phyloP scores from a whole-genome alignment of 92 coral and sea anemone genomes.

The Muricea muricata region DNA sequence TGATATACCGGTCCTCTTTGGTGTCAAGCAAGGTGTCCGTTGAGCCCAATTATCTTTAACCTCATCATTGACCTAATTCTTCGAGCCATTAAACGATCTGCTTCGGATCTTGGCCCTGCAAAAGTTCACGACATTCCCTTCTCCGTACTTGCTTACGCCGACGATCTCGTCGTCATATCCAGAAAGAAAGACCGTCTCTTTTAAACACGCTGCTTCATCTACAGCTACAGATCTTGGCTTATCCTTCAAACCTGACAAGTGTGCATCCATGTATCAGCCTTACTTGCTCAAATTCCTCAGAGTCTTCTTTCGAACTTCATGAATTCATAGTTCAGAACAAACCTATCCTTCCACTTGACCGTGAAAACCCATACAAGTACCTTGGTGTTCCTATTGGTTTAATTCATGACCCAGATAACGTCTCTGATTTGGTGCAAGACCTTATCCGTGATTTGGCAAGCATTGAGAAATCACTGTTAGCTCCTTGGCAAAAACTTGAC shows the following conservation, averaged over 20 bases:
- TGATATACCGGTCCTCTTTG: neutral
- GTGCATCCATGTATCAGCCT: conserved; percentile 37
- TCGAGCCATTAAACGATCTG: conserved; percentile 40
- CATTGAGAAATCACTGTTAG: conserved; percentile 31
- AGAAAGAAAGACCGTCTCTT: conserved; percentile 20
- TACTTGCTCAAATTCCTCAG: neutral
- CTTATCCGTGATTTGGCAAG: conserved; percentile 10
- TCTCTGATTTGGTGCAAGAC: neutral
- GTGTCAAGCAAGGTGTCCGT: conserved; percentile 25
- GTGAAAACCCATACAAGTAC: conserved; percentile 32
- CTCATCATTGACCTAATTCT: neutral
- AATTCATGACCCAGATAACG: conserved; percentile 1
- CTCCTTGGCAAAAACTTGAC: conserved; percentile 50
- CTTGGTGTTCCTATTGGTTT: conserved; percentile 48
- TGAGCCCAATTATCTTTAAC: conserved; percentile 17
- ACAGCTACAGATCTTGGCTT: conserved; percentile 38
- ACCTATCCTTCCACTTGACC: conserved; percentile 32
- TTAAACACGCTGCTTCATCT: conserved; percentile 28
- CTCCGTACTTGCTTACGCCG: conserved; percentile 47
- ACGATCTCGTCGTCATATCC: conserved; percentile 40
- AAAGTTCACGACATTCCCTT: conserved; percentile 7
- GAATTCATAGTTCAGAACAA: conserved; percentile 31
- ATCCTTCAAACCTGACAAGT: conserved; percentile 31
- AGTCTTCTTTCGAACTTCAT: neutral
- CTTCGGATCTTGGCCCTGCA: conserved; percentile 12